Evolutionary conservation across 2,797 vertebrate genomes (phyloP).

Genomic region (Xiphorhynchus erythropygius): DNA sequence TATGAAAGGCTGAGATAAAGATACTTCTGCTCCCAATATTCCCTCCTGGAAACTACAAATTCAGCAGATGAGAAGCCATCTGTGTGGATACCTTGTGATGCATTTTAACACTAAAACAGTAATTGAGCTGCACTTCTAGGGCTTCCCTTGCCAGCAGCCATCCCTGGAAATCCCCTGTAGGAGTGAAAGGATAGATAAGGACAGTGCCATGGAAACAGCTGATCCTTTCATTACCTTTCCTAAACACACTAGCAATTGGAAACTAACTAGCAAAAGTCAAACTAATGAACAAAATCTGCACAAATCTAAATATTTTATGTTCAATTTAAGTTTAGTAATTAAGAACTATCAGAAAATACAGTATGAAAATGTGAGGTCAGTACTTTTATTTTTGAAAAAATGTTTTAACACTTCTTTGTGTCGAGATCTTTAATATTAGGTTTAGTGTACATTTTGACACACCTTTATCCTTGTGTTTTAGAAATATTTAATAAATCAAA

Average conservation of each 20-base stretch:
- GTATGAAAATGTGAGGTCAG: not conserved
- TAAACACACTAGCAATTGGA: not conserved
- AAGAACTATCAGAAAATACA: not conserved
- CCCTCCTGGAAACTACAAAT: slow-evolving; percentile 56
- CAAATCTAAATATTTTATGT: not conserved
- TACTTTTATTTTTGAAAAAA: not conserved
- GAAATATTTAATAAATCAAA: not conserved
- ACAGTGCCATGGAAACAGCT: slow-evolving; percentile 41
- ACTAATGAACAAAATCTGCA: not conserved
- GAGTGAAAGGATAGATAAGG: slow-evolving; percentile 58
- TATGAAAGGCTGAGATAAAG: slow-evolving; percentile 45
- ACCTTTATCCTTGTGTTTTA: not conserved
- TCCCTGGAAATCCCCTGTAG: slow-evolving; percentile 55
- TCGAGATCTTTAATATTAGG: not conserved
- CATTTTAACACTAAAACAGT: slow-evolving; percentile 50
- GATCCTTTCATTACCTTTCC: slow-evolving; percentile 7
- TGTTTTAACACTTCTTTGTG: not conserved
- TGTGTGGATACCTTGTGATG: slow-evolving; percentile 65
- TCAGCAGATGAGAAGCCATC: slow-evolving; percentile 65
- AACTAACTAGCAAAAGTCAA: not conserved
- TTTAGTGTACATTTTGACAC: not conserved
- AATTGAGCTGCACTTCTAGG: slow-evolving; percentile 54
- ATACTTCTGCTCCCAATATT: slow-evolving; percentile 48
- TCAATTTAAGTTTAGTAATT: not conserved
- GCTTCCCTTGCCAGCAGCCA: slow-evolving; percentile 56